Conservation (phyloP, 2,888 invertebrate genomes). For the Sphecodes monilicornis region DNA sequence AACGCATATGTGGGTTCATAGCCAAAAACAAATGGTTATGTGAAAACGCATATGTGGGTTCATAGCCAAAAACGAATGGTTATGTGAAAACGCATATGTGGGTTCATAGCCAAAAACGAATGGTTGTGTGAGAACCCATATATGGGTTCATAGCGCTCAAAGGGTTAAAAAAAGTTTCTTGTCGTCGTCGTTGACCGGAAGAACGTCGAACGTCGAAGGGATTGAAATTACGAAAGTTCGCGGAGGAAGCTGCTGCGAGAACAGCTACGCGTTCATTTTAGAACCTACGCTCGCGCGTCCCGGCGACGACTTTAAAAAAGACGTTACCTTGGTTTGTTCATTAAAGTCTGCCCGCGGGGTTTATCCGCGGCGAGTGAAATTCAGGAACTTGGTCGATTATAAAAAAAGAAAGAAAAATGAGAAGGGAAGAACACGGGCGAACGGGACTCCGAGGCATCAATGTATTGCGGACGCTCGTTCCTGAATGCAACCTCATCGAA, state of each 20-base stretch:
- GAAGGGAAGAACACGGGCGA: neutral
- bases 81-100: no score
- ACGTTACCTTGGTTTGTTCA: neutral
- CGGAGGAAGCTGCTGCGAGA: neutral
- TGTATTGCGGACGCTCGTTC: slow-evolving; percentile 25
- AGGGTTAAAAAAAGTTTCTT: slow-evolving; percentile 26
- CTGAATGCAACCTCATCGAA: slow-evolving; percentile 61
- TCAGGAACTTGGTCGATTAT: neutral
- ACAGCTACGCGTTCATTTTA: neutral
- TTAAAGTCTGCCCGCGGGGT: neutral
- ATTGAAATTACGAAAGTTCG: slow-evolving; percentile 32
- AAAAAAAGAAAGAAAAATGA: neutral
- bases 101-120: no score
- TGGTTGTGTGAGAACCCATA: no score
- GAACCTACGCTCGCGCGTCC: neutral
- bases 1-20: no score
- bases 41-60: no score
- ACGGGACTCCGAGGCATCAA: slow-evolving; percentile 37
- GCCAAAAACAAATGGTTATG: no score
- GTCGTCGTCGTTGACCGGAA: neutral
- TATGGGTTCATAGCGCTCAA: no score
- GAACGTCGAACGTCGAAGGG: neutral
- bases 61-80: no score
- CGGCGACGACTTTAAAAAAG: slow-evolving; percentile 8
- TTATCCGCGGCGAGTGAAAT: slow-evolving; percentile 12